Base-by-base conservation (phyloP, 2,797 vertebrate genomes). In the Falco peregrinus region DNA sequence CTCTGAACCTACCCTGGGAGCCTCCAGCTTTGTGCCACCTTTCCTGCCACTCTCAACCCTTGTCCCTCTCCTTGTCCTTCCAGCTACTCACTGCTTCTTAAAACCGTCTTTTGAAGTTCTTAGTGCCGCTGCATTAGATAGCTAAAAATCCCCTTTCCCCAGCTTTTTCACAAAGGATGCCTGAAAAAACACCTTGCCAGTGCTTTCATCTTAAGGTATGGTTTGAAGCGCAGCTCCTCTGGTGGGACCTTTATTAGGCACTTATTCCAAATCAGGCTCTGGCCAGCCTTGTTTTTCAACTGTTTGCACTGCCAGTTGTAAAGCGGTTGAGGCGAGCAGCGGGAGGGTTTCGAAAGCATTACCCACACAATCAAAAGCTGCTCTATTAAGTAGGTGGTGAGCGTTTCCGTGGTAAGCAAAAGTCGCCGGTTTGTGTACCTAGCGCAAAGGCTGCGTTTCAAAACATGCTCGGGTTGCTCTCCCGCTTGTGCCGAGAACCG, bases 361-460 rank as follows among this genome's bases (percentile, higher is more conserved):
- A 60, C 93, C 89, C 89, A 45, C 89, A 84, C 94, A 48, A 92
- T 95, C 89, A 91, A 96, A 93, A 96, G 89, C 95, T 13, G 94
- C 89, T 96, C 78, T 94, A 89, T 95, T n/a, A 74, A 77, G 89
- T 12, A 47, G 2, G 84, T 16, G 15, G 87, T 16, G 11, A 83
- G 91, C 64, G 19, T 89, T 93, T 79, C 90, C 45, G 64, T 39
- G 84, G 86, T 59, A 64, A 78, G 93, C 45, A 57, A 39, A 41
- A 88, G 85, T 53, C 17, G 31, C 78, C 0, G 47, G 86, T 6
- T 35, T 96, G 93, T 93, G 92, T 95, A 92, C 96, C 95, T 35
- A 90, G 51, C 13, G 37, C 86, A 33, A 68, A 68, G 90, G 80
- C 93, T 95, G 93, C 51, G 5, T 83, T 91, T 89, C 87, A 37